phyloP scores from a whole-genome alignment of 2,888 invertebrate species.

The Pteria penguin region DNA sequence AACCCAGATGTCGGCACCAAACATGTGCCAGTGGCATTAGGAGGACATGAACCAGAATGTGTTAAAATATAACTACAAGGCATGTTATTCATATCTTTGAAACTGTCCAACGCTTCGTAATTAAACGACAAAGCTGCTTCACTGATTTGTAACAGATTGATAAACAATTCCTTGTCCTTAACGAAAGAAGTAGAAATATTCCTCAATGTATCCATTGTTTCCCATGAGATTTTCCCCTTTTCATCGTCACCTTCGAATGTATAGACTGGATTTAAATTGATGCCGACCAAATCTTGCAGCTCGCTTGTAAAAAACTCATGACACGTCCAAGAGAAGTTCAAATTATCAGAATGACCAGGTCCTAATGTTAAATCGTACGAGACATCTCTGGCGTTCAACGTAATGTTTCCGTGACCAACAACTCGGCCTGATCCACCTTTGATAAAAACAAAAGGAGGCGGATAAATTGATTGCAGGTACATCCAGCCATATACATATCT shows the following conservation, averaged over 20 bases:
- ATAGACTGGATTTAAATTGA: constrained; percentile 13
- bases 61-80: too few species aligned
- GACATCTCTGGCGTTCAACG: constrained; percentile 22
- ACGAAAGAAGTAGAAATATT: not conserved
- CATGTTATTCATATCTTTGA: too few species aligned
- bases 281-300: constrained; percentile 2
- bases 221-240: not conserved
- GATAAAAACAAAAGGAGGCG: constrained; percentile 34
- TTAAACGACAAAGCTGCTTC: not conserved
- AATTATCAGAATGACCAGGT: constrained; percentile 18
- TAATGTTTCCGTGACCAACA: constrained; percentile 13
- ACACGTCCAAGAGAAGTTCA: constrained; percentile 32
- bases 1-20: too few species aligned
- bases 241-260: not conserved
- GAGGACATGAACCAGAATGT: too few species aligned
- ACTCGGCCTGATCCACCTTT: constrained; percentile 37
- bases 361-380: constrained; percentile 35
- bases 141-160: not conserved
- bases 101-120: not conserved
- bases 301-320: constrained; percentile 3
- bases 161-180: not conserved
- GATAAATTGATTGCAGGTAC: constrained; percentile 30
- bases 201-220: not conserved
- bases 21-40: too few species aligned
- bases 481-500: constrained; percentile 31